phyloP scores from a whole-genome alignment of 2,113 vertebrate species.

The Patagioenas fasciata region DNA sequence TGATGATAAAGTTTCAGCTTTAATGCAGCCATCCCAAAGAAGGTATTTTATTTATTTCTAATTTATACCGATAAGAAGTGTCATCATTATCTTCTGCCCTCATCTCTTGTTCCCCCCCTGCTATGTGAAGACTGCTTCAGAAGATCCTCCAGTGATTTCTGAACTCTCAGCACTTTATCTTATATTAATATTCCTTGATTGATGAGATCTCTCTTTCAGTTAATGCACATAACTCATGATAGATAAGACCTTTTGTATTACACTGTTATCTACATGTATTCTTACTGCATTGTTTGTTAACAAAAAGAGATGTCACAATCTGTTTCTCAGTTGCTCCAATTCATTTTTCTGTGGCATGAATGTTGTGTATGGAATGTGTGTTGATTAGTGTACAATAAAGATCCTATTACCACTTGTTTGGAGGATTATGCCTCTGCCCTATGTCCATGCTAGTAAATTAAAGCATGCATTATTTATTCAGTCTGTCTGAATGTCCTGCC shows the following conservation, averaged over 20 bases:
- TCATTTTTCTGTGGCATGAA: background rate
- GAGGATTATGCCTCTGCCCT: background rate
- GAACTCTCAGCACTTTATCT: background rate
- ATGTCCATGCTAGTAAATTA: background rate
- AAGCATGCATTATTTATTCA: background rate
- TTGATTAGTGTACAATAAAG: background rate
- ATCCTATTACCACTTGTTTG: background rate
- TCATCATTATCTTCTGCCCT: background rate
- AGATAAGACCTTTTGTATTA: background rate
- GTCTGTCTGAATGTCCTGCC: background rate
- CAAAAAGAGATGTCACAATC: background rate
- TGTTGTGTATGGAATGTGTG: background rate
- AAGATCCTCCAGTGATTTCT: background rate
- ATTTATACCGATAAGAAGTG: background rate
- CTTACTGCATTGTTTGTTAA: background rate
- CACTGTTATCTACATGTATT: background rate
- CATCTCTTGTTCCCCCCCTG: background rate
- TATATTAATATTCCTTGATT: background rate
- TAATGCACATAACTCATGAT: background rate
- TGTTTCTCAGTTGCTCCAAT: background rate
- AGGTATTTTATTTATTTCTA: conserved; percentile 77
- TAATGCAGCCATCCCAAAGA: conserved; percentile 97
- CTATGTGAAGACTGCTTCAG: background rate
- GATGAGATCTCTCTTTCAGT: background rate
- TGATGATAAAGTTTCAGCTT: conserved; percentile 92